Percentiles rank a stretch among this genome's conserved stretches.
Conservation (phyloP, 2,113 vertebrate genomes). For the Lutjanus erythropterus region DNA sequence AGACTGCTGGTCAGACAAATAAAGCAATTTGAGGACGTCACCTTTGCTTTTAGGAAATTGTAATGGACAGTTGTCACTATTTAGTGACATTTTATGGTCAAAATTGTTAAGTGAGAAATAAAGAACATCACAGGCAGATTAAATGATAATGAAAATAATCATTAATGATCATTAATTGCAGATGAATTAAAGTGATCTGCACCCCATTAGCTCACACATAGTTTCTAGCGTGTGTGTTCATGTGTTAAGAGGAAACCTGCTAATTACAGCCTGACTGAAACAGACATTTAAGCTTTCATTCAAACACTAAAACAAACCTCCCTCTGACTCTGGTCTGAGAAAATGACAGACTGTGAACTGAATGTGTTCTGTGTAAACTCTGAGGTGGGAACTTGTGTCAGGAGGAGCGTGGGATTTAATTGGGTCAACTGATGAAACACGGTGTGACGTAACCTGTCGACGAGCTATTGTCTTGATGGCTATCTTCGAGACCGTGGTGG, state of each 20-base stretch:
- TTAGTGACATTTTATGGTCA: background rate
- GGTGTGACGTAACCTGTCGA: constrained; percentile 52
- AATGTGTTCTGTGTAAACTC: background rate
- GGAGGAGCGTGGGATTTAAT: constrained; percentile 20
- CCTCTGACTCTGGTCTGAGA: background rate
- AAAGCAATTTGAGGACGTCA: background rate
- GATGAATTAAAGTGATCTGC: background rate
- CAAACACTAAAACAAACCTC: constrained; percentile 62
- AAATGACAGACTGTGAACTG: background rate
- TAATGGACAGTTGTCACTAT: background rate
- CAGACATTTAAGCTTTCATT: constrained; percentile 47
- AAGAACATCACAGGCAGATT: background rate
- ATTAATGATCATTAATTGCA: background rate
- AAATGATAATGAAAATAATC: background rate
- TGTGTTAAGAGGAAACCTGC: background rate
- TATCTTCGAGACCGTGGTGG: constrained; percentile 44
- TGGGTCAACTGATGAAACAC: constrained; percentile 52
- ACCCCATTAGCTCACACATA: background rate
- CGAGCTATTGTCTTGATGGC: constrained; percentile 28
- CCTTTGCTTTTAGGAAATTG: background rate
- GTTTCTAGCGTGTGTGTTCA: constrained; percentile 7
- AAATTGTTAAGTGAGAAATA: background rate
- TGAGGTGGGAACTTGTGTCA: constrained; percentile 35
- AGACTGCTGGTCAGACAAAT: background rate
- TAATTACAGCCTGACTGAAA: constrained; percentile 54